Percentiles rank a stretch among this genome's conserved stretches.
phyloP scores from a whole-genome alignment of 1,140 invertebrate genomes.

The Microplitis mediator region DNA sequence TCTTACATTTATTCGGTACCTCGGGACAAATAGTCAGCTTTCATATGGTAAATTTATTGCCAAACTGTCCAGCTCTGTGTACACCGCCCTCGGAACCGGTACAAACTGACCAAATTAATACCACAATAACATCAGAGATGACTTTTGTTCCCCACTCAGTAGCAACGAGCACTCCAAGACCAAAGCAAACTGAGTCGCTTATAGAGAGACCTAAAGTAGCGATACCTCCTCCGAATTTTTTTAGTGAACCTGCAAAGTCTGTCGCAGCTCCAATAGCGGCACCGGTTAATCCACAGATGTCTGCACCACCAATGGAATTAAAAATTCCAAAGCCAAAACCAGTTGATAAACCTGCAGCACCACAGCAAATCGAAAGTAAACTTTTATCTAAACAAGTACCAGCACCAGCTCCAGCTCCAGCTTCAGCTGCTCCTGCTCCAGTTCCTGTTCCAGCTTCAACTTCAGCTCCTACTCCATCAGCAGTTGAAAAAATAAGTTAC shows the following conservation, averaged over 20 bases:
- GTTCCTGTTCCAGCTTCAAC: neutral
- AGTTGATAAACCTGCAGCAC: neutral
- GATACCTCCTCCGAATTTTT: conserved; percentile 34
- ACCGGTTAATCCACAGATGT: neutral
- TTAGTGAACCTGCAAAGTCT: conserved; percentile 31
- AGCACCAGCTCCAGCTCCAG: neutral
- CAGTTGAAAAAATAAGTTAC: conserved; percentile 27
- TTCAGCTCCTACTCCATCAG: neutral
- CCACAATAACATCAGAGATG: conserved; percentile 38
- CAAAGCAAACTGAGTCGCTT: conserved; percentile 32
- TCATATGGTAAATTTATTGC: conserved; percentile 64
- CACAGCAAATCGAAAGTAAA: conserved; percentile 1
- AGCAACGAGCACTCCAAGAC: conserved; percentile 49
- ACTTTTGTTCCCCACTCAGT: conserved; percentile 40
- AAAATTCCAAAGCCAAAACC: conserved; percentile 33
- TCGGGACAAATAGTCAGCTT: conserved; percentile 68
- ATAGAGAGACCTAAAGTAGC: conserved; percentile 34
- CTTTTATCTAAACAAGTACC: conserved; percentile 23
- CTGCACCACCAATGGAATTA: conserved; percentile 24
- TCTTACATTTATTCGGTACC: conserved; percentile 66
- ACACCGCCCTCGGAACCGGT: conserved; percentile 52
- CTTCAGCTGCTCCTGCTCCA: neutral
- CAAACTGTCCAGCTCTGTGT: conserved; percentile 57
- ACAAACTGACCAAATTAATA: conserved; percentile 21
- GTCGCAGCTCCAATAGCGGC: neutral